Evolutionary conservation across 2,888 invertebrate genomes (phyloP).

Genomic region (Daptonema setosum): DNA sequence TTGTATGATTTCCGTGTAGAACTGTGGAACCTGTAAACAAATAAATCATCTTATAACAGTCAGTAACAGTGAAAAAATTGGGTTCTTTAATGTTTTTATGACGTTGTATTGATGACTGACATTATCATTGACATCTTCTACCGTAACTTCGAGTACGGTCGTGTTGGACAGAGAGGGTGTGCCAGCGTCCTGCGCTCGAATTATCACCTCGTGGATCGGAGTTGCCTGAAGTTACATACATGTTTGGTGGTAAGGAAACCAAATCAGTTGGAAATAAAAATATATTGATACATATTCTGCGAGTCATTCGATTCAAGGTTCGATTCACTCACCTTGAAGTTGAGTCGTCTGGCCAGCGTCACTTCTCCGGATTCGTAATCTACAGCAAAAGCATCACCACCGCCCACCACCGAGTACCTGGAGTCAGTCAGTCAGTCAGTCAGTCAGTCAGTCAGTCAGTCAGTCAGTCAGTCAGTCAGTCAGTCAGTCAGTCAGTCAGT

Average conservation of each 20-base stretch:
- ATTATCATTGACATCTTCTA: conserved; percentile 78
- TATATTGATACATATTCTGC: no score
- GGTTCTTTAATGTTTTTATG: no score
- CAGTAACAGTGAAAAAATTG: background rate
- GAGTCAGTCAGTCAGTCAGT: no score
- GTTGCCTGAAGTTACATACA: conserved; percentile 28
- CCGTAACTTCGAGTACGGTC: conserved; percentile 64
- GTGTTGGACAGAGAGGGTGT: conserved; percentile 75
- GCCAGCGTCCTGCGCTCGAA: conserved; percentile 80
- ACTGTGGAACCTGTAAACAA: conserved; percentile 42
- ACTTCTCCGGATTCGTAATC: conserved; percentile 74
- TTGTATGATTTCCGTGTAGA: conserved; percentile 71
- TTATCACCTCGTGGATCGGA: conserved; percentile 59
- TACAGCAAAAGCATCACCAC: conserved; percentile 77
- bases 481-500: no score
- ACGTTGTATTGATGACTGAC: no score
- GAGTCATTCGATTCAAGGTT: no score
- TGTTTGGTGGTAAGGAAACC: background rate
- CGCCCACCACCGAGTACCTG: no score
- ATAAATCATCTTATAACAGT: background rate
- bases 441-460: no score
- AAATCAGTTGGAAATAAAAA: no score
- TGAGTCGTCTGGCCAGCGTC: conserved; percentile 49
- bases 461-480: no score
- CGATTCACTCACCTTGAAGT: no score